Percentiles rank a stretch among this genome's conserved stretches.
Evolutionary conservation across 2,888 invertebrate species (phyloP).

Genomic region (Hedychridium roseum): DNA sequence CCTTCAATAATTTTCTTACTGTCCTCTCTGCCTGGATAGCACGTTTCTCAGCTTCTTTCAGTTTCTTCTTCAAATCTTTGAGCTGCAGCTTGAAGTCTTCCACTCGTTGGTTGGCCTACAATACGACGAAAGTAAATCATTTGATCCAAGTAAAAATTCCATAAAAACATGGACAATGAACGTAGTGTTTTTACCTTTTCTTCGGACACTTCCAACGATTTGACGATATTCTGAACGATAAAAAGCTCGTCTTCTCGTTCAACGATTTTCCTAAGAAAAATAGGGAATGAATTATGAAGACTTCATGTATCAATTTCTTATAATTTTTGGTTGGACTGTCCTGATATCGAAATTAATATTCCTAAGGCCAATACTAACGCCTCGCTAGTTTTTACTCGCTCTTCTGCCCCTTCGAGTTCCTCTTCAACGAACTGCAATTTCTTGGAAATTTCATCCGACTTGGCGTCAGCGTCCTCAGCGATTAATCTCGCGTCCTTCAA

Average conservation of each 20-base stretch:
- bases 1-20: conserved; percentile 55
- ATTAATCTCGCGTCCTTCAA: conserved; percentile 74
- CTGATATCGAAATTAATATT: too few relatives aligned
- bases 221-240: conserved; percentile 61
- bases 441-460: conserved; percentile 76
- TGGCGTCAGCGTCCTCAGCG: conserved; percentile 75
- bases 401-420: conserved; percentile 75
- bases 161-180: too few relatives aligned
- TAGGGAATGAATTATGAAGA: neutral
- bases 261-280: conserved; percentile 54
- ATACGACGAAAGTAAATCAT: conserved; percentile 2
- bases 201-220: conserved; percentile 60
- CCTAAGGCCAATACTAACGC: conserved; percentile 63
- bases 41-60: conserved; percentile 59
- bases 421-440: conserved; percentile 75
- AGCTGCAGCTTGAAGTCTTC: conserved; percentile 59
- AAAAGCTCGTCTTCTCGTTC: conserved; percentile 62
- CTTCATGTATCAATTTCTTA: conserved; percentile 3
- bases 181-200: conserved; percentile 59
- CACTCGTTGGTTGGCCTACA: conserved; percentile 60
- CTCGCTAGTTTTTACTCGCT: conserved; percentile 74
- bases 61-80: conserved; percentile 51
- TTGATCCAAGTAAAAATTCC: neutral
- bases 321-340: too few relatives aligned
- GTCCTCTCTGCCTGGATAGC: conserved; percentile 57